Conservation (phyloP, 1,140 invertebrate species). For the Neoseiulus cucumeris region DNA sequence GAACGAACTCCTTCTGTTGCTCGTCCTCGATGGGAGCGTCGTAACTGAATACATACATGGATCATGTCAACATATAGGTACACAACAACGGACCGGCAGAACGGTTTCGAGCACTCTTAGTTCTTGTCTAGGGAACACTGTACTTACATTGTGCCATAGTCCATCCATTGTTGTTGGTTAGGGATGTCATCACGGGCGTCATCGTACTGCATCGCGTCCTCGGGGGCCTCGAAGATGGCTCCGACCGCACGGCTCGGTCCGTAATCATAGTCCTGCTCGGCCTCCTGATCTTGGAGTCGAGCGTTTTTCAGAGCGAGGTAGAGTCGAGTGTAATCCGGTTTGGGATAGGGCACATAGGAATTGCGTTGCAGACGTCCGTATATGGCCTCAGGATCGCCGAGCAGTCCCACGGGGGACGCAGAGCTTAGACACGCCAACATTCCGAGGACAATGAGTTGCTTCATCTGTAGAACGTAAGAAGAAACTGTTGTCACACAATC, state of each 20-base stretch:
- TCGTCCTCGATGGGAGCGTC: neutral
- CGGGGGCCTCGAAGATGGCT: neutral
- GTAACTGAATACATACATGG: neutral
- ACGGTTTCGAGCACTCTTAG: too few species aligned
- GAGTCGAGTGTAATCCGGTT: slow-evolving; percentile 7
- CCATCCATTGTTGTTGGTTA: neutral
- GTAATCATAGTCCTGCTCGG: slow-evolving; percentile 1
- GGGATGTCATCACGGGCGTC: neutral
- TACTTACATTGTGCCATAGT: neutral
- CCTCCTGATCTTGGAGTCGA: neutral
- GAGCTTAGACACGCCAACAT: neutral
- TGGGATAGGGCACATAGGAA: neutral
- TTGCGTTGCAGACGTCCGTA: slow-evolving; percentile 5
- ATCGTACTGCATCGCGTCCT: slow-evolving; percentile 1
- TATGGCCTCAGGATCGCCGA: neutral
- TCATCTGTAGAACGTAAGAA: neutral
- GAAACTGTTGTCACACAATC: too few species aligned
- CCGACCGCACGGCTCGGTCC: neutral
- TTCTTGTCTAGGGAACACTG: too few species aligned
- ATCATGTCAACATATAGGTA: too few species aligned
- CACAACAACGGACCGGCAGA: too few species aligned
- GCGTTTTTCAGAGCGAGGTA: slow-evolving; percentile 5
- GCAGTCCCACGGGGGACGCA: neutral
- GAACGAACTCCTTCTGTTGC: neutral
- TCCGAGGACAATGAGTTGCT: neutral